These are phyloP conservation scores for Heliconius erato DNA, from an alignment of 2,888 invertebrate genomes.

Conservation along the genomic window DNA sequence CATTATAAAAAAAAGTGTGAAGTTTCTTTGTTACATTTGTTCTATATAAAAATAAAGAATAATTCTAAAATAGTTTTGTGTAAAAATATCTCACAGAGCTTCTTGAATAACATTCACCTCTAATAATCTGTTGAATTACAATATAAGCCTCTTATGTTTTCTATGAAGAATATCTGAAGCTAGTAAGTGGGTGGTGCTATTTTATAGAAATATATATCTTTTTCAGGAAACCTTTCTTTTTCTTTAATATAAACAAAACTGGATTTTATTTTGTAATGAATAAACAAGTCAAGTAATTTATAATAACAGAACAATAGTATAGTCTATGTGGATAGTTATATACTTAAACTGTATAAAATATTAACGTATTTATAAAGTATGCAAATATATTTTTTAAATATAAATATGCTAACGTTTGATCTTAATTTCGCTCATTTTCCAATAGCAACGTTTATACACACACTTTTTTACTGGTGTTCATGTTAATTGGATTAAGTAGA, in stretches of 20 bases:
- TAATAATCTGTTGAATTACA: neutral
- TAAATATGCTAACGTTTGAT: neutral
- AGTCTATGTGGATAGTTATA: neutral
- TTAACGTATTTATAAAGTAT: no score
- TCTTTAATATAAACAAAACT: neutral
- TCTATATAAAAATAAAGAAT: neutral
- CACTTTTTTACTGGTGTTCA: neutral
- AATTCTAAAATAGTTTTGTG: neutral
- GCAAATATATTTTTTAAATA: neutral
- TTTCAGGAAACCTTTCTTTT: neutral
- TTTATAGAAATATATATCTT: neutral
- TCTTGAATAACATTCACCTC: neutral
- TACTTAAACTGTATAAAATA: no score
- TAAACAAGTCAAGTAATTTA: neutral
- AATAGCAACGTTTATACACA: neutral
- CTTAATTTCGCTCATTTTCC: neutral
- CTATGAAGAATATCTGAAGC: neutral
- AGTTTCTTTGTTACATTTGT: neutral
- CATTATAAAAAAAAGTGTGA: neutral
- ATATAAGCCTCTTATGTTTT: slow-evolving; percentile 5
- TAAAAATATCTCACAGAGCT: neutral
- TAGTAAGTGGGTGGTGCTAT: neutral
- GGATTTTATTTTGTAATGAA: neutral
- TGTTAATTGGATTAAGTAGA: neutral
- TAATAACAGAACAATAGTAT: neutral